Evolutionary conservation across 2,888 invertebrate species (phyloP).

Genomic region (Acutogordius australiensis): DNA sequence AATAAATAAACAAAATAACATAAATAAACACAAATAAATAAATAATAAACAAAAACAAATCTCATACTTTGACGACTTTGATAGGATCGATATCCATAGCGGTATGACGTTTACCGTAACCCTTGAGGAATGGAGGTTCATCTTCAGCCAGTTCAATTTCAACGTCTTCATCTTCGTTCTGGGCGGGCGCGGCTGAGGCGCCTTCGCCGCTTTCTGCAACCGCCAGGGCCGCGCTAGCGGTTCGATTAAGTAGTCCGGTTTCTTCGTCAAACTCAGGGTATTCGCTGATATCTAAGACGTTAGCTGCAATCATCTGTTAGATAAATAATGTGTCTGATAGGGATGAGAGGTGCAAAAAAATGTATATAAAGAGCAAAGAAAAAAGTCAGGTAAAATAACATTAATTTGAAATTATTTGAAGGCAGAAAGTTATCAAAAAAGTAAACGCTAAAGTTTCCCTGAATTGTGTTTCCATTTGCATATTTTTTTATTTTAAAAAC

Average conservation of each 20-base stretch:
- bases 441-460: too few species aligned
- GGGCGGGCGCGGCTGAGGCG: slow-evolving; percentile 23
- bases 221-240: slow-evolving; percentile 23
- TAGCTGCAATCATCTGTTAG: slow-evolving; percentile 10
- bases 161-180: slow-evolving; percentile 55
- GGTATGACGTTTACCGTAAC: slow-evolving; percentile 35
- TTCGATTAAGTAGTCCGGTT: slow-evolving; percentile 54
- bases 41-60: too few species aligned
- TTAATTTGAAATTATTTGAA: too few species aligned
- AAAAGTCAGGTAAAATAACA: too few species aligned
- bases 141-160: slow-evolving; percentile 95
- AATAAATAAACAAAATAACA: too few species aligned
- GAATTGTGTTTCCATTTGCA: too few species aligned
- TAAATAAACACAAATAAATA: too few species aligned
- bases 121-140: slow-evolving; percentile 62
- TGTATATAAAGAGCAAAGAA: too few species aligned
- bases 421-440: slow-evolving; percentile 59
- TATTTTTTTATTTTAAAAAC: too few species aligned
- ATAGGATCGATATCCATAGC: slow-evolving; percentile 56
- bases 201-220: slow-evolving; percentile 51
- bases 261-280: slow-evolving; percentile 90
- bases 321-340: too few species aligned
- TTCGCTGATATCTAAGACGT: slow-evolving; percentile 43
- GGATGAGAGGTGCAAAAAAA: too few species aligned
- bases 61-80: slow-evolving; percentile 49